Evolutionary conservation across 2,113 vertebrate species (phyloP).

Genomic region (Danio rerio): DNA sequence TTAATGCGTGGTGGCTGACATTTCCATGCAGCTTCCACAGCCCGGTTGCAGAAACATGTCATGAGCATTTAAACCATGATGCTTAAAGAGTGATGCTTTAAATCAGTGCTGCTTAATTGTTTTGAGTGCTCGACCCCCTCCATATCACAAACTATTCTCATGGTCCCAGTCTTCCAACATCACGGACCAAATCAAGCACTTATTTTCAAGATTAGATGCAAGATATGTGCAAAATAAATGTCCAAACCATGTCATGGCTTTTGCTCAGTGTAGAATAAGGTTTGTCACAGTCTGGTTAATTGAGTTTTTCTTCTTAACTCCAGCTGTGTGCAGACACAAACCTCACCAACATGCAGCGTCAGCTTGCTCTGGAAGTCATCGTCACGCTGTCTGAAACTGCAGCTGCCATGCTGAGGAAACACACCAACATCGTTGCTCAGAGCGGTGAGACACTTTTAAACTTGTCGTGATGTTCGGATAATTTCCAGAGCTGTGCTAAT

Average conservation of each 20-base stretch:
- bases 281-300: not conserved
- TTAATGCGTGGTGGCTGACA: constrained; percentile 48
- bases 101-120: no score
- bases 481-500: not conserved
- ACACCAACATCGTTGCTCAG: constrained; percentile 91
- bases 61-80: no score
- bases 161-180: no score
- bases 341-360: constrained; percentile 95
- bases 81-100: no score
- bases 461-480: not conserved
- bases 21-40: constrained; percentile 44
- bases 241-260: not conserved
- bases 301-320: constrained; percentile 43
- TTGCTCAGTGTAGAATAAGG: not conserved
- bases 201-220: no score
- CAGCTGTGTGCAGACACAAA: constrained; percentile 92
- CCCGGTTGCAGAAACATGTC: constrained; percentile 51
- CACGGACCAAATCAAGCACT: no score
- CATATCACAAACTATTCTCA: no score
- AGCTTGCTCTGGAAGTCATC: constrained; percentile 94
- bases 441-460: constrained; percentile 92
- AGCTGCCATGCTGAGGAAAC: constrained; percentile 95
- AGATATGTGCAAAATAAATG: no score
- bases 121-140: no score
- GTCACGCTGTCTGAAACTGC: constrained; percentile 97